Conservation (phyloP, 1,140 invertebrate genomes). For the Phocides pigmalion region DNA sequence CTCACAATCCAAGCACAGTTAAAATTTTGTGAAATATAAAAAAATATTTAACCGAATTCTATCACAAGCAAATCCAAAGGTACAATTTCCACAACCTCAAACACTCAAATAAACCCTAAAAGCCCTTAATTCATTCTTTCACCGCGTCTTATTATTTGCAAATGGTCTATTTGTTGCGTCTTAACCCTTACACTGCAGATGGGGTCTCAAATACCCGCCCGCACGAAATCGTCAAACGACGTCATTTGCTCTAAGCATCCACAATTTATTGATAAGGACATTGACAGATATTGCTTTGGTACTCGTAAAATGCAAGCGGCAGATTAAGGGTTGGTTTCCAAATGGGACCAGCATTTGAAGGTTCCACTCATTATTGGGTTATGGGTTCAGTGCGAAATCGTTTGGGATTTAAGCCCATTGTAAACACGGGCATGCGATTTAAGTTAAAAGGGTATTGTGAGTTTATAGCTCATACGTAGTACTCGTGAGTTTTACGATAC, state of each 20-base stretch:
- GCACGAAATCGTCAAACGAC: conserved; percentile 77
- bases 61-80: too few relatives aligned
- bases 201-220: conserved; percentile 74
- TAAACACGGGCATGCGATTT: conserved; percentile 30
- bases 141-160: conserved; percentile 83
- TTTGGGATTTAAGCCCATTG: conserved; percentile 46
- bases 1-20: too few relatives aligned
- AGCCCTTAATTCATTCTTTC: conserved; percentile 80
- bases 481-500: not conserved
- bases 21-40: too few relatives aligned
- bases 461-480: not conserved
- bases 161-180: conserved; percentile 83
- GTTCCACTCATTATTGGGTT: conserved; percentile 64
- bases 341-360: conserved; percentile 71
- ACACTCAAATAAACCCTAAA: conserved; percentile 38
- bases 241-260: conserved; percentile 74
- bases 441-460: conserved; percentile 26
- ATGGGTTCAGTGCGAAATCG: conserved; percentile 53
- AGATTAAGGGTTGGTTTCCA: conserved; percentile 79
- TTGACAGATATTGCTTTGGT: conserved; percentile 80
- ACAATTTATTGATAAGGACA: conserved; percentile 83
- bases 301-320: conserved; percentile 78
- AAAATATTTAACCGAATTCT: too few relatives aligned
- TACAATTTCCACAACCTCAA: conserved; percentile 2
- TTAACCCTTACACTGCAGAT: conserved; percentile 81